Evolutionary conservation across 1,140 invertebrate genomes (phyloP), one percentile per base, ranked within the genome.

Genomic region (Diprion similis): DNA sequence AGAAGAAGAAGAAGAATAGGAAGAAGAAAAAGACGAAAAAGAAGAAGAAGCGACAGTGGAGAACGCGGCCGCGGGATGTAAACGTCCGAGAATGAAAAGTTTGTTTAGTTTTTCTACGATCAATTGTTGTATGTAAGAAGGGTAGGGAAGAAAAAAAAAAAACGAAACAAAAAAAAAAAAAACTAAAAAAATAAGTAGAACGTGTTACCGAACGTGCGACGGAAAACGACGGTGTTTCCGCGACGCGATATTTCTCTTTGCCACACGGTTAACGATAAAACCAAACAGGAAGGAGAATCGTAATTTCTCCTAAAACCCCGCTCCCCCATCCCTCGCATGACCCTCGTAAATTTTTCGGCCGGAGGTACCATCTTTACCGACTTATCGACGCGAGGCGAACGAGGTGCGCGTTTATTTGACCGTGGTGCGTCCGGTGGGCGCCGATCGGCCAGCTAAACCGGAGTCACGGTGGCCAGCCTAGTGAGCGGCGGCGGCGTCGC

Each of bases 391-490:
- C 24, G 1, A 37, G 24, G 24, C 24, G 24, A 37, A 37, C 24
- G 24, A 37, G 24, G 24, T 37, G 24, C 6, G 24, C 24, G 24
- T 37, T 37, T 37, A 37, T 37, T 37, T 37, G 24, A 37, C 24
- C 24, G 24, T 37, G 24, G 19, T 48, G 45, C 45, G 45, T 59
- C 51, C 51, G 11, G 11, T 59, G 51, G 51, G 66, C 72, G 68
- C 68, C 66, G 19, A 24, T 51, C 48, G 68, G 67, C 71, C 15
- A 68, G 66, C 11, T 67, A 71, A 48, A 71, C 66, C 70, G 73
- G 75, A 75, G 81, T 84, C 82, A 85, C 84, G 81, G 85, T 87
- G 85, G 83, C 85, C 80, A 87, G 85, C 80, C 80, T 85, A 84
- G 82, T 86, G 80, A 87, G 83, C 81, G 84, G 81, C 78, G 84